Conservation (phyloP, 2,888 invertebrate genomes). For the Zootermopsis nevadensis region DNA sequence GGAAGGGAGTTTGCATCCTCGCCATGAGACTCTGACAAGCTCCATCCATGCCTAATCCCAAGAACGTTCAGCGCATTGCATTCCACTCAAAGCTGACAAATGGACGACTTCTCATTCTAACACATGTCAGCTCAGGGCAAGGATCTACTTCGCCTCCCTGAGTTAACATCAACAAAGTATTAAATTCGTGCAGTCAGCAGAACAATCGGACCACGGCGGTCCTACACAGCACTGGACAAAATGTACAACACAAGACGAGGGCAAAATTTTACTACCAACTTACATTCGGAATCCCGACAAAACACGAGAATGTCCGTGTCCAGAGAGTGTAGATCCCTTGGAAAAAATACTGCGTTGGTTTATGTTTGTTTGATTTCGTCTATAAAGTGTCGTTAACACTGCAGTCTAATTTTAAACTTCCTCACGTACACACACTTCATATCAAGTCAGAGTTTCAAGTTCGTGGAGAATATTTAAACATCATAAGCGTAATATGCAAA, state of each 20-base stretch:
- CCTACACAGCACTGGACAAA: not conserved
- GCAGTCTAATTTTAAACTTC: conserved; percentile 1
- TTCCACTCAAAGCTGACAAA: not conserved
- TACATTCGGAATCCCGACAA: not conserved
- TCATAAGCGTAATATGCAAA: not conserved
- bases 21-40: too few species aligned
- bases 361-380: too few species aligned
- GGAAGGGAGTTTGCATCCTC: too few species aligned
- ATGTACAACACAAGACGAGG: not conserved
- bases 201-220: not conserved
- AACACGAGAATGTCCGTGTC: not conserved
- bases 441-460: not conserved
- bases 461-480: not conserved
- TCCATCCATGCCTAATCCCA: too few species aligned
- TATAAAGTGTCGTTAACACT: not conserved
- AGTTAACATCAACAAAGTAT: not conserved
- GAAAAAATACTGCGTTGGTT: too few species aligned
- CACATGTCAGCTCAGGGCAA: too few species aligned
- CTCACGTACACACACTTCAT: not conserved
- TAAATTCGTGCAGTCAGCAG: not conserved
- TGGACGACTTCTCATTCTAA: not conserved
- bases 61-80: not conserved
- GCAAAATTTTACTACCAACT: too few species aligned
- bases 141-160: not conserved
- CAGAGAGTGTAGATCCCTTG: not conserved